Conservation (phyloP, 2,797 vertebrate genomes). For the Notolabrus celidotus region DNA sequence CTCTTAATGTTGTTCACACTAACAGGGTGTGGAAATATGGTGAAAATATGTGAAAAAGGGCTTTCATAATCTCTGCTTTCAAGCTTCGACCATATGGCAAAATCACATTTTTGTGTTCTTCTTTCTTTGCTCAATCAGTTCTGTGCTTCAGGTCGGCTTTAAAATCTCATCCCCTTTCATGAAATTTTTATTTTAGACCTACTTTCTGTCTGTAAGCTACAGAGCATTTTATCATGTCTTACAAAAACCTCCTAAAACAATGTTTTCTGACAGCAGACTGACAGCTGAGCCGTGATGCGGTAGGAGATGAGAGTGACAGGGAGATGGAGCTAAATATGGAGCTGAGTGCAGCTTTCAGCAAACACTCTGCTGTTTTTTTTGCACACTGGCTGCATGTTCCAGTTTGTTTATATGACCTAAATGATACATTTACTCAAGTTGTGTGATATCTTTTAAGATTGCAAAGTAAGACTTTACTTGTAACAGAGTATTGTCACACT, state of each 20-base stretch:
- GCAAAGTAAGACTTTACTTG: too few species aligned
- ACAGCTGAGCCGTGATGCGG: slow-evolving; percentile 3
- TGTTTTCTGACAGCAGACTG: slow-evolving; percentile 10
- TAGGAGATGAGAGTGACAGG: not conserved
- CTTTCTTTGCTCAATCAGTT: not conserved
- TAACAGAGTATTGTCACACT: too few species aligned
- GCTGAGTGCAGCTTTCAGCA: not conserved
- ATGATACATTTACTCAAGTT: not conserved
- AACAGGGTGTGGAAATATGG: not conserved
- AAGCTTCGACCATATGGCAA: not conserved
- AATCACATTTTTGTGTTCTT: not conserved
- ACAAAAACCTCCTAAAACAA: slow-evolving; percentile 3
- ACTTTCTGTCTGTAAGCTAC: not conserved
- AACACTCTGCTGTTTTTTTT: not conserved
- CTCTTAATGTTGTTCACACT: not conserved
- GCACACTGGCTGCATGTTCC: not conserved
- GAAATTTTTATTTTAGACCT: not conserved
- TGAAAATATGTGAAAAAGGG: not conserved
- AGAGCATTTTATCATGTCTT: not conserved
- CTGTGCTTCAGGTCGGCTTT: too few species aligned
- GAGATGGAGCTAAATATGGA: slow-evolving; percentile 12
- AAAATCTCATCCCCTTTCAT: not conserved
- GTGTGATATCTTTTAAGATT: too few species aligned
- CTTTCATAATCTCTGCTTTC: not conserved
- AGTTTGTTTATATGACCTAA: not conserved